phyloP scores from a whole-genome alignment of 2,888 invertebrate genomes.

The Brachylomia viminalis region DNA sequence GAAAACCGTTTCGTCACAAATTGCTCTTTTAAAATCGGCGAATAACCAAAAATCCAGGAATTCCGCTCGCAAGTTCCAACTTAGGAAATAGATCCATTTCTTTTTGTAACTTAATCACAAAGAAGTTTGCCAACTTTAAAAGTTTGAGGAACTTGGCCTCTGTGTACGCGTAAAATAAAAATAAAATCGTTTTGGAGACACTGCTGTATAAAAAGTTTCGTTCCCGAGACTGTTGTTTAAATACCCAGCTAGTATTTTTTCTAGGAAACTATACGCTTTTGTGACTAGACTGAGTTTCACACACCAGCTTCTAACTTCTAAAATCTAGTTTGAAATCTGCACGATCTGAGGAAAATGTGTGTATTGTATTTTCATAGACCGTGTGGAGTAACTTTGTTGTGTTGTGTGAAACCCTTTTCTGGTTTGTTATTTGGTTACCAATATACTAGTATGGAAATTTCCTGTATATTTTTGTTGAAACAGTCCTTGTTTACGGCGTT shows the following conservation, averaged over 20 bases:
- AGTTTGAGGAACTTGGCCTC: slow-evolving; percentile 71
- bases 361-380: slow-evolving; percentile 44
- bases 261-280: slow-evolving; percentile 40
- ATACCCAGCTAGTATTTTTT: slow-evolving; percentile 55
- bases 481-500: slow-evolving; percentile 23
- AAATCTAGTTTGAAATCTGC: slow-evolving; percentile 60
- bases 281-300: slow-evolving; percentile 37
- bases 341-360: slow-evolving; percentile 46
- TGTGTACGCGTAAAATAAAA: slow-evolving; percentile 74
- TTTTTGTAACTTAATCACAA: slow-evolving; percentile 76
- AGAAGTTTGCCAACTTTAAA: slow-evolving; percentile 72
- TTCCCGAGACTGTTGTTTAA: slow-evolving; percentile 61
- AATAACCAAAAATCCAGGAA: slow-evolving; percentile 65
- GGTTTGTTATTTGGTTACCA: slow-evolving; percentile 35
- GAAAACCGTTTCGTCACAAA: slow-evolving; percentile 63
- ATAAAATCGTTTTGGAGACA: slow-evolving; percentile 70
- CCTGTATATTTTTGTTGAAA: slow-evolving; percentile 28
- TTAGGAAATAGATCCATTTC: slow-evolving; percentile 75
- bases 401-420: slow-evolving; percentile 24
- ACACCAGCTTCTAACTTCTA: slow-evolving; percentile 39
- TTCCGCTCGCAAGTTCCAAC: slow-evolving; percentile 62
- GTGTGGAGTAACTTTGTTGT: slow-evolving; percentile 38
- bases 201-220: slow-evolving; percentile 57
- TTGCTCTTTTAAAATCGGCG: slow-evolving; percentile 63
- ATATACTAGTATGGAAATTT: slow-evolving; percentile 7